Evolutionary conservation across 1,140 invertebrate species (phyloP), one percentile per base, ranked within the genome.

Genomic region (Zaprionus africanus): DNA sequence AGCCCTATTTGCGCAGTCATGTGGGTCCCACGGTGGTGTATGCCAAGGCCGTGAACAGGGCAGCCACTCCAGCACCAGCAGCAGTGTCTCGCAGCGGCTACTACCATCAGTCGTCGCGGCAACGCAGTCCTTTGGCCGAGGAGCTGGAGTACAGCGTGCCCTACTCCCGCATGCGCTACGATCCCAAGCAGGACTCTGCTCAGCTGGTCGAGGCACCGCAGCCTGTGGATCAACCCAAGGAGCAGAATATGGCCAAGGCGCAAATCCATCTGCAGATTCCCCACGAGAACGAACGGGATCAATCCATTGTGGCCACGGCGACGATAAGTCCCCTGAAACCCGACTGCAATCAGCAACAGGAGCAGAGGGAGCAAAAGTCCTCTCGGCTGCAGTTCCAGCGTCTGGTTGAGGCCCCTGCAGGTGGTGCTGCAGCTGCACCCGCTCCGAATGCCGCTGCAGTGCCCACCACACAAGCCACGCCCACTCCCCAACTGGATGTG

Each of bases 391-490:
- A 86, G 6, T 91, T 87, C 24, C 76, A 86, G 70, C 79, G 90
- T 0, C 49, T 90, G 31, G 64, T 92, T 5, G 91, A 92, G 22
- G 84, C 86, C 2, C 92, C 93, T 22, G 93, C 93, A 56, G 38
- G 38, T 41, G 93, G 93, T 73, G 93, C 91, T 93, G 93, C 90
- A 4, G 9, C 31, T 58, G 56, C 93, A 59, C 93, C 93, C 71
- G 93, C 91, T 93, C 93, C 90, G 4, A n/a, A 11, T 58, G 11
- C 31, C 24, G 92, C 91, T 92, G 94, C 90, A 92, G 94, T 51
- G 85, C 93, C 38, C 83, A 94, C 54, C 93, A 95, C 90, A 87
- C 94, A 51, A 93, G 93, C 72, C 92, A 93, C 84, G 79, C 83
- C 59, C 76, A 92, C 82, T 6, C 64, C 62, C 19, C 46, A 51